Percentiles rank a stretch among this genome's conserved stretches.
Evolutionary conservation across 2,797 vertebrate species (phyloP).

Genomic region (Vultur gryphus): DNA sequence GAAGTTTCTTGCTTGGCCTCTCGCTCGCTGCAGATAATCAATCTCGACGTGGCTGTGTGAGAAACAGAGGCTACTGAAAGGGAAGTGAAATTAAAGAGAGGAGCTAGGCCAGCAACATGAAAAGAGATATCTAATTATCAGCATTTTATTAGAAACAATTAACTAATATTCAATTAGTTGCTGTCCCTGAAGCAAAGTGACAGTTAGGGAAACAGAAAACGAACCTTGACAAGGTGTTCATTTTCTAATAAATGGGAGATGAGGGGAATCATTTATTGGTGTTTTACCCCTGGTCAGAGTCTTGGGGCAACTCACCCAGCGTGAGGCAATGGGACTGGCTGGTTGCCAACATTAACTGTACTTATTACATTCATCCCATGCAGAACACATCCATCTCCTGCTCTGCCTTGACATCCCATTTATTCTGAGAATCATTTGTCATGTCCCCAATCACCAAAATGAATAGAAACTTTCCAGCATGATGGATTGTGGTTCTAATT

Average conservation of each 20-base stretch:
- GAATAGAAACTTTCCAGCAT: constrained; percentile 85
- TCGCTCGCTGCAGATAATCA: constrained; percentile 60
- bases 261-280: constrained; percentile 69
- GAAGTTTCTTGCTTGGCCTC: constrained; percentile 68
- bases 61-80: background rate
- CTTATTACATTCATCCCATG: constrained; percentile 82
- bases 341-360: constrained; percentile 87
- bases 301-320: constrained; percentile 50
- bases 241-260: constrained; percentile 79
- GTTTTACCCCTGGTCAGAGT: constrained; percentile 60
- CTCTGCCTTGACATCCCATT: constrained; percentile 84
- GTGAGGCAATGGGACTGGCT: constrained; percentile 76
- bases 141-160: constrained; percentile 69
- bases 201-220: constrained; percentile 58
- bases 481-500: constrained; percentile 90
- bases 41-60: constrained; percentile 31
- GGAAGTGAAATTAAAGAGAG: constrained; percentile 50
- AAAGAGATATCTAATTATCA: constrained; percentile 52
- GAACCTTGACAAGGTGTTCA: constrained; percentile 73
- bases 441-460: constrained; percentile 90
- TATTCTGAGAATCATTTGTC: constrained; percentile 94
- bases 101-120: constrained; percentile 28
- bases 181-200: constrained; percentile 27
- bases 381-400: constrained; percentile 91
- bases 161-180: constrained; percentile 65